Percentiles rank a stretch among this genome's conserved stretches.
Conservation (phyloP, 2,113 vertebrate genomes). For the Carlito syrichta region DNA sequence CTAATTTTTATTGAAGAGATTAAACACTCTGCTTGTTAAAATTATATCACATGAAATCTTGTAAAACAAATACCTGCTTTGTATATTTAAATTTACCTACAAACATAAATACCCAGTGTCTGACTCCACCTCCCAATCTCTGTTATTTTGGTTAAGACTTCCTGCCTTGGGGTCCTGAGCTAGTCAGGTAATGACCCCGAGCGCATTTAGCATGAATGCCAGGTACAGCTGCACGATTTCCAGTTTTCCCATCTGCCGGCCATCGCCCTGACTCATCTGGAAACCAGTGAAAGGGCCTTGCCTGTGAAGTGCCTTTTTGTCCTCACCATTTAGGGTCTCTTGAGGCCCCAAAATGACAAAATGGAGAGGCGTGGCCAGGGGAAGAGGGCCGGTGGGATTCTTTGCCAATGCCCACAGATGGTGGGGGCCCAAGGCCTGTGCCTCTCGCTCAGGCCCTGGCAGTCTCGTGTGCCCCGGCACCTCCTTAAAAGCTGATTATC, state of each 20-base stretch:
- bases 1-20: background rate
- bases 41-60: background rate
- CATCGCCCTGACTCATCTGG: background rate
- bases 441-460: slow-evolving; percentile 72
- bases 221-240: background rate
- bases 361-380: background rate
- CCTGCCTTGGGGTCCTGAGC: background rate
- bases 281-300: background rate
- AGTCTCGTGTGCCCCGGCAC: slow-evolving; percentile 68
- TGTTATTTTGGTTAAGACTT: background rate
- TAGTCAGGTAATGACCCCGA: too few relatives aligned
- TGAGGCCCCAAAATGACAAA: slow-evolving; percentile 43
- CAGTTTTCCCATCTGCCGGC: background rate
- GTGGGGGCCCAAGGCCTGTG: slow-evolving; percentile 67
- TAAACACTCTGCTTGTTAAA: background rate
- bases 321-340: slow-evolving; percentile 17
- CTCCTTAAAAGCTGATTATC: slow-evolving; percentile 82
- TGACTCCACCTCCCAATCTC: background rate
- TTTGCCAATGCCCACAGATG: slow-evolving; percentile 80
- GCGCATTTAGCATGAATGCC: fast-evolving
- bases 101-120: background rate
- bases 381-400: slow-evolving; percentile 64
- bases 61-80: background rate
- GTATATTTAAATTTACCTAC: background rate
- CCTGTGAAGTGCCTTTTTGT: background rate